Conservation (phyloP, 2,113 vertebrate genomes). For the Nesogale talazaci region DNA sequence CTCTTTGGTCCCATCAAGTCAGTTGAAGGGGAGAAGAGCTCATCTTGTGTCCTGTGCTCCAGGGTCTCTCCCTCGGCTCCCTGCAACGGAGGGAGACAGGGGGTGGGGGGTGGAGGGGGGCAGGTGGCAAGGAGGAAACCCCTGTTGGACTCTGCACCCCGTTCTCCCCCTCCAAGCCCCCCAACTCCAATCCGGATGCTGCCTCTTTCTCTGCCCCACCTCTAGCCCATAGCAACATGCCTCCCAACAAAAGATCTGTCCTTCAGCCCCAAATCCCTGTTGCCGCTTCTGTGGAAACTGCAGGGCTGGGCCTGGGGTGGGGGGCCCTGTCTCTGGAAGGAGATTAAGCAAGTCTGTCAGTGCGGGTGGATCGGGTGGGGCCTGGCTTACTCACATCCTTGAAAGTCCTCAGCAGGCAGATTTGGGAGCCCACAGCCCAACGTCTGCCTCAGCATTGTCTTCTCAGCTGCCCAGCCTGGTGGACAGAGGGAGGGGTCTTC, state of each 20-base stretch:
- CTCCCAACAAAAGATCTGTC: conserved; percentile 7
- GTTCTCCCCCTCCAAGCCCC: background rate
- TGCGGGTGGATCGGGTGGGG: conserved; percentile 57
- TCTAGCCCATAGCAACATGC: background rate
- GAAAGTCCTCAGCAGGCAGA: conserved; percentile 30
- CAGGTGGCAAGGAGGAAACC: background rate
- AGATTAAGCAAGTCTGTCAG: conserved; percentile 63
- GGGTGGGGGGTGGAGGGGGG: background rate
- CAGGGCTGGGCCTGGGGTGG: conserved; percentile 48
- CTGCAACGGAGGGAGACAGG: background rate
- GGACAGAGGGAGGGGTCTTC: background rate
- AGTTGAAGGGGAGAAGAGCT: background rate
- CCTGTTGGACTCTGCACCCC: background rate
- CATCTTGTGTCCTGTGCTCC: background rate
- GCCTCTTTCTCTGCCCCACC: background rate
- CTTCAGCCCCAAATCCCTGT: background rate
- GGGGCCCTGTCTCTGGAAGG: conserved; percentile 15
- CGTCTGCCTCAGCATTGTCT: conserved; percentile 51
- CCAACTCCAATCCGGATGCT: background rate
- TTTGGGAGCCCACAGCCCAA: conserved; percentile 39
- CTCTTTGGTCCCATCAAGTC: background rate
- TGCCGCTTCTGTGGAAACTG: background rate
- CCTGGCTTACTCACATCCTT: conserved; percentile 72
- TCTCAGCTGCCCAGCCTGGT: background rate
- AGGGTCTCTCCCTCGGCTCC: background rate